These are phyloP conservation scores for Chironomus tepperi DNA, from an alignment of 1,140 invertebrate species.

Conservation along the genomic window DNA sequence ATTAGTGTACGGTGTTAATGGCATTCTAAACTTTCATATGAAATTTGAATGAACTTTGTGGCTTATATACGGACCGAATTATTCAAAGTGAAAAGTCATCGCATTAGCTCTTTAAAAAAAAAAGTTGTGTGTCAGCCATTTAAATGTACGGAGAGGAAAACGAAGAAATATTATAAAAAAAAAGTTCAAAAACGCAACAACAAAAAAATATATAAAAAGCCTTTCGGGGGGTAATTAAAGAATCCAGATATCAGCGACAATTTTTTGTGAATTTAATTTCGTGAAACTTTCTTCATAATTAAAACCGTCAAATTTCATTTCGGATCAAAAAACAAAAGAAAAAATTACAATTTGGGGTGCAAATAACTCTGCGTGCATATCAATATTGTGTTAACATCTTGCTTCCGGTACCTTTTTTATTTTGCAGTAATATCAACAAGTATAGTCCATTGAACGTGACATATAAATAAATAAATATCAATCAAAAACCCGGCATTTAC, in stretches of 20 bases:
- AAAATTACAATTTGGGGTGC: background rate
- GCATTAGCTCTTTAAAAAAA: background rate
- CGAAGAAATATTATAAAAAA: background rate
- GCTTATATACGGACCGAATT: background rate
- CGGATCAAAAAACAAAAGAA: background rate
- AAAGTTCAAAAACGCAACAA: background rate
- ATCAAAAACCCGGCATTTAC: background rate
- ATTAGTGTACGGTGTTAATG: background rate
- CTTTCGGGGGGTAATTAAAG: conserved; percentile 19
- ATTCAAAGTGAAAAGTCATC: background rate
- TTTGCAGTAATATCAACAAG: background rate
- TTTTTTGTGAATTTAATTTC: background rate
- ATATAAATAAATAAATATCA: background rate
- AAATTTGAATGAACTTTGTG: background rate
- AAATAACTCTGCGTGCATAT: background rate
- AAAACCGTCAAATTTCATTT: too few species aligned
- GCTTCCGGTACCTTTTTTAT: background rate
- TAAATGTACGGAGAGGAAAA: conserved; percentile 18
- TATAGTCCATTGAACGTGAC: background rate
- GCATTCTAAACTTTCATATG: background rate
- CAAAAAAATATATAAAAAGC: conserved; percentile 11
- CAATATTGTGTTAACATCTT: background rate
- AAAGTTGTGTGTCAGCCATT: conserved; percentile 19
- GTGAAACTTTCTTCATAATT: too few species aligned
- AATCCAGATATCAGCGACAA: background rate